A percentile compares a stretch with the other conserved stretches of the same genome.
Evolutionary conservation across 2,888 invertebrate species (phyloP).

Genomic region (Catocala fraxini): DNA sequence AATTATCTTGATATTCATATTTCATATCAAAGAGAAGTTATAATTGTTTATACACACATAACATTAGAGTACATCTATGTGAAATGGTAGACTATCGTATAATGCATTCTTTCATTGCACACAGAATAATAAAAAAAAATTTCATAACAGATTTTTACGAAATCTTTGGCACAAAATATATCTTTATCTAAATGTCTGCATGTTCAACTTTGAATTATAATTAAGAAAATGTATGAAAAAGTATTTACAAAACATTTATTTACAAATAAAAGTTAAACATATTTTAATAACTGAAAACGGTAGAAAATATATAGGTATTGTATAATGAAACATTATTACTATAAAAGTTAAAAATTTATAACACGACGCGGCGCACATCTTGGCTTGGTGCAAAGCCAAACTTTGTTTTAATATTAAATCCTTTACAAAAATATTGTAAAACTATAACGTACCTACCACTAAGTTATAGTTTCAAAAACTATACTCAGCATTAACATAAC

Average conservation of each 20-base stretch:
- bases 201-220: slow-evolving; percentile 32
- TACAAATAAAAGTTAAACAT: slow-evolving; percentile 40
- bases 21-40: slow-evolving; percentile 15
- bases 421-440: slow-evolving; percentile 43
- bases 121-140: slow-evolving; percentile 27
- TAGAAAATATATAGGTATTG: slow-evolving; percentile 16
- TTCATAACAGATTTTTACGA: slow-evolving; percentile 31
- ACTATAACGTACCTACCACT: slow-evolving; percentile 20
- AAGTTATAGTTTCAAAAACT: slow-evolving; percentile 25
- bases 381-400: slow-evolving; percentile 22
- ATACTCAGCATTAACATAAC: slow-evolving; percentile 43
- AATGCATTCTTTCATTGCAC: slow-evolving; percentile 21
- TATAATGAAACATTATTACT: slow-evolving; percentile 12
- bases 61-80: slow-evolving; percentile 19
- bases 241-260: slow-evolving; percentile 47
- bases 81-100: slow-evolving; percentile 32
- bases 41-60: slow-evolving; percentile 11
- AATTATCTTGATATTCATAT: slow-evolving; percentile 7
- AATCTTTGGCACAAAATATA: slow-evolving; percentile 57
- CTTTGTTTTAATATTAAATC: slow-evolving; percentile 28
- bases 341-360: slow-evolving; percentile 19
- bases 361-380: slow-evolving; percentile 13
- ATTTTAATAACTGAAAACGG: slow-evolving; percentile 24
- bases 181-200: slow-evolving; percentile 34
- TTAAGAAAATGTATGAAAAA: slow-evolving; percentile 21